These are phyloP conservation scores for Egretta garzetta DNA, from an alignment of 2,113 vertebrate species.

Conservation along the genomic window DNA sequence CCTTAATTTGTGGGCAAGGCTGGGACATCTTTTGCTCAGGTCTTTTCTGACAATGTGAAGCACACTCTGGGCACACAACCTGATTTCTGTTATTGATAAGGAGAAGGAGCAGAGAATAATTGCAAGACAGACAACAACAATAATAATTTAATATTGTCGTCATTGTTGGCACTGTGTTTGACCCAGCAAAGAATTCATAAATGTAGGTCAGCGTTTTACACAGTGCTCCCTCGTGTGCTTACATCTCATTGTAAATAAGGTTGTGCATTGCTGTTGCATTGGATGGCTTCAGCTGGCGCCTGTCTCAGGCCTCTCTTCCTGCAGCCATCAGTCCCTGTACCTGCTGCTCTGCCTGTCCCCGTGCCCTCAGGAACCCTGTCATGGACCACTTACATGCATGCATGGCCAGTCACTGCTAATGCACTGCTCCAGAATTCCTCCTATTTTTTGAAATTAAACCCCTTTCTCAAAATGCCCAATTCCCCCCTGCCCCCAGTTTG, in stretches of 20 bases:
- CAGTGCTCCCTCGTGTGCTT: background rate
- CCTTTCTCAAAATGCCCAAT: background rate
- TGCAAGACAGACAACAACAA: background rate
- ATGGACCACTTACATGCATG: background rate
- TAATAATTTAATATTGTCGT: background rate
- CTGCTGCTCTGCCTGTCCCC: background rate
- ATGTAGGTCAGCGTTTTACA: background rate
- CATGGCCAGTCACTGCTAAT: background rate
- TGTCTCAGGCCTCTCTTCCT: background rate
- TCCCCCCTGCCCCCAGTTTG: background rate
- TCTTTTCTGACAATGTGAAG: background rate
- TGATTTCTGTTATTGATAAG: background rate
- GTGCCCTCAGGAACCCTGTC: background rate
- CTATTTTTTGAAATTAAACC: background rate
- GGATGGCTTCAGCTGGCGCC: background rate
- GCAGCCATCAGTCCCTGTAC: background rate
- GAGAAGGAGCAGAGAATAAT: background rate
- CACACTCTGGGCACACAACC: background rate
- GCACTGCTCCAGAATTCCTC: background rate
- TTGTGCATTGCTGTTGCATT: background rate
- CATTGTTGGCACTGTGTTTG: background rate
- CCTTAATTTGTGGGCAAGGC: background rate
- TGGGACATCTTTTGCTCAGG: background rate
- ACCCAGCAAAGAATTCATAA: background rate
- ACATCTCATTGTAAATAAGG: background rate